Evolutionary conservation across 2,113 vertebrate species (phyloP).

Genomic region (Prunella fulvescens): DNA sequence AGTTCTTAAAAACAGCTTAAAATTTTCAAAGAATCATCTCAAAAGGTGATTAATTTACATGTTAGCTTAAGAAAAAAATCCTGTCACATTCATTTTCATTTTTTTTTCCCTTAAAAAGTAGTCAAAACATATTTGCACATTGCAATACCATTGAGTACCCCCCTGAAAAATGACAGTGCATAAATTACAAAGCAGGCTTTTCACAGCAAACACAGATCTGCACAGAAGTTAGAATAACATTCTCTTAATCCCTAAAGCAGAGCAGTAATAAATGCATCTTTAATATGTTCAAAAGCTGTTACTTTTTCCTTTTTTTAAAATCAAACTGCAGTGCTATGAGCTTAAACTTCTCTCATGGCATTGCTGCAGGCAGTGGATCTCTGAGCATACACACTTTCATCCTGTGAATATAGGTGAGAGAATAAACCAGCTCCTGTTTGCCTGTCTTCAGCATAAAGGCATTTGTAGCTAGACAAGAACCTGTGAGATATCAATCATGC

Average conservation of each 20-base stretch:
- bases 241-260: background rate
- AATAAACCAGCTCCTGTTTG: background rate
- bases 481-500: background rate
- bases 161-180: background rate
- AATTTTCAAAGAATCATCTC: background rate
- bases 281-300: background rate
- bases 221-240: background rate
- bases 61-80: background rate
- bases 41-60: background rate
- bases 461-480: background rate
- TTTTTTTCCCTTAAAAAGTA: background rate
- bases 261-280: background rate
- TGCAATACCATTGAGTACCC: background rate
- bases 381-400: background rate
- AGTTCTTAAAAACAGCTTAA: background rate
- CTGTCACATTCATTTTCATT: background rate
- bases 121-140: conserved; percentile 8
- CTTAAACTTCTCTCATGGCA: background rate
- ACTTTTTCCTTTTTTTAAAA: background rate
- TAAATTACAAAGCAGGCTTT: conserved; percentile 20
- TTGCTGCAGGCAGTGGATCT: background rate
- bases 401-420: background rate
- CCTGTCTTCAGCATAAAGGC: background rate
- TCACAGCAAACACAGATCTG: background rate
- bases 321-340: background rate